A percentile compares a stretch with the other conserved stretches of the same genome.
phyloP scores from a whole-genome alignment of 2,888 invertebrate species.

The Anorthoa munda region DNA sequence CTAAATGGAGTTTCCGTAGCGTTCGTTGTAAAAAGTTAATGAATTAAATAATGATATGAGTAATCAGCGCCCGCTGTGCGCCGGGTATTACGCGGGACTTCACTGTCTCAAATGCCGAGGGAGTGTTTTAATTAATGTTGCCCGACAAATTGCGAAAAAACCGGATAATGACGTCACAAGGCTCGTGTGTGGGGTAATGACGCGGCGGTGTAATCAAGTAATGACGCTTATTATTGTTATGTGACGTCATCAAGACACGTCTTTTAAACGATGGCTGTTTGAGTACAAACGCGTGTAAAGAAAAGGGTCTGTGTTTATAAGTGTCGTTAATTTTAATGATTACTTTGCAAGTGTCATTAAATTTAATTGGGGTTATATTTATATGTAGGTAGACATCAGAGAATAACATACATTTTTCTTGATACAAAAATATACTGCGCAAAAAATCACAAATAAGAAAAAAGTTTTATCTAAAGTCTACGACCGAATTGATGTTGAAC shows the following conservation, averaged over 20 bases:
- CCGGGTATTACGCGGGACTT: conserved; percentile 68
- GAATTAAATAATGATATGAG: conserved; percentile 57
- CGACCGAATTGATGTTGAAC: conserved; percentile 51
- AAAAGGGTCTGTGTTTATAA: conserved; percentile 65
- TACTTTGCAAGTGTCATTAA: conserved; percentile 35
- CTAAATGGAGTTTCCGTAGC: conserved; percentile 4
- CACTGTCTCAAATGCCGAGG: conserved; percentile 81
- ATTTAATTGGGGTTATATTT: conserved; percentile 45
- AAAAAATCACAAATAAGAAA: conserved; percentile 43
- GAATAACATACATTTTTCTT: conserved; percentile 1
- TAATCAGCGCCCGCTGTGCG: conserved; percentile 52
- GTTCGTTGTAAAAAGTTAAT: conserved; percentile 34
- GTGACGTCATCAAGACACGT: conserved; percentile 76
- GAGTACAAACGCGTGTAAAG: conserved; percentile 86
- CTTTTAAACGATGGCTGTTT: conserved; percentile 81
- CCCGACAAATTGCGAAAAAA: conserved; percentile 85
- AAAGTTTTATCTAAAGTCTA: conserved; percentile 49
- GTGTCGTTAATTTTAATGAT: conserved; percentile 55
- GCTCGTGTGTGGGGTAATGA: conserved; percentile 64
- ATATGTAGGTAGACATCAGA: conserved; percentile 25
- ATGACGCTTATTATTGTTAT: conserved; percentile 84
- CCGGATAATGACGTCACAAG: conserved; percentile 77
- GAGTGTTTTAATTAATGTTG: conserved; percentile 87
- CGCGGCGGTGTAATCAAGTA: conserved; percentile 70
- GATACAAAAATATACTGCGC: conserved; percentile 8